These are phyloP conservation scores for Chymomyza amoena DNA, from an alignment of 2,888 invertebrate genomes.

Conservation along the genomic window DNA sequence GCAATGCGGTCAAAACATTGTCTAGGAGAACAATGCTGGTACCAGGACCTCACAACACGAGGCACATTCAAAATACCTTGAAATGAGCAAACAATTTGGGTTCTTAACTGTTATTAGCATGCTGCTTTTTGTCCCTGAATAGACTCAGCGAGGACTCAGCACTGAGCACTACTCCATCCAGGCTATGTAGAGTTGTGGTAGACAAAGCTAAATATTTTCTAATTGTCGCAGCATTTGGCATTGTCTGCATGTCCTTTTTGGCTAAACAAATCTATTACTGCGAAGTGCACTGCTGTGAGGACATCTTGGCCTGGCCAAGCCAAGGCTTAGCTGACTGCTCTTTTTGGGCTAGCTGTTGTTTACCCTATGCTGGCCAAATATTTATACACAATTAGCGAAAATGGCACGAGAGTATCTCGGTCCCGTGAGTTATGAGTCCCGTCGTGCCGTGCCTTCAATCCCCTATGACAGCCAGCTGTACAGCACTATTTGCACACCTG, in stretches of 20 bases:
- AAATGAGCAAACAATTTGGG: conserved; percentile 65
- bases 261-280: conserved; percentile 30
- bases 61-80: conserved; percentile 53
- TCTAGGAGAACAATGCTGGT: conserved; percentile 61
- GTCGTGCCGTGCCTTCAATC: conserved; percentile 1
- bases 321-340: background rate
- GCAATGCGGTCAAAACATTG: conserved; percentile 77
- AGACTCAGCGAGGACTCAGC: no score
- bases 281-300: no score
- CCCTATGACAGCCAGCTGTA: conserved; percentile 18
- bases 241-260: conserved; percentile 14
- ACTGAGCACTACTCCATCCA: no score
- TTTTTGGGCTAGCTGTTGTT: background rate
- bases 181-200: background rate
- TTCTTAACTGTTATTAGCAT: conserved; percentile 71
- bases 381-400: conserved; percentile 71
- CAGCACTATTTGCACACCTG: conserved; percentile 4
- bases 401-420: conserved; percentile 56
- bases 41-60: conserved; percentile 52
- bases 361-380: conserved; percentile 38
- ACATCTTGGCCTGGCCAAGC: no score
- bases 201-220: conserved; percentile 67
- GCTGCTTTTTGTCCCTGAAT: conserved; percentile 34
- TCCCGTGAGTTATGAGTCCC: background rate
- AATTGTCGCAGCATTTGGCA: conserved; percentile 53